phyloP scores from a whole-genome alignment of 2,113 vertebrate genomes.

The Tinamus guttatus region DNA sequence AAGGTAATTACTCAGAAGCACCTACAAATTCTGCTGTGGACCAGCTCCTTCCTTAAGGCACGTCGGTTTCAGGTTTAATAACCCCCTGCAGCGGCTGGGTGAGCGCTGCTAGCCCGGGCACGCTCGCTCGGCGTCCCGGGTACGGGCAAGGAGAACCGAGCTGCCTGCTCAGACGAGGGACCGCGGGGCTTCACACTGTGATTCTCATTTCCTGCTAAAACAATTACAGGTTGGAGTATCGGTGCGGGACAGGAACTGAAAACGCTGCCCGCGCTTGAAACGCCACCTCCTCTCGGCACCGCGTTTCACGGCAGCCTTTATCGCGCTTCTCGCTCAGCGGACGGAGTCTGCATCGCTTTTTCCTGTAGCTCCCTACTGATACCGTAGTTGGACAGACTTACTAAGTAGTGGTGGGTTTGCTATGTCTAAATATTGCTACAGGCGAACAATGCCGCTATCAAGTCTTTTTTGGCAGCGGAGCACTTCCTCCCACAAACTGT shows the following conservation, averaged over 20 bases:
- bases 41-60: background rate
- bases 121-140: accelerated
- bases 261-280: background rate
- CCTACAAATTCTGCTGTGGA: background rate
- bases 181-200: background rate
- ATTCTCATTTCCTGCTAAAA: conserved; percentile 25
- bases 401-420: background rate
- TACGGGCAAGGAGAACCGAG: background rate
- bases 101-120: background rate
- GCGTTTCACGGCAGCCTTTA: background rate
- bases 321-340: background rate
- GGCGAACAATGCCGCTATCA: background rate
- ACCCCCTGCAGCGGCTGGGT: accelerated
- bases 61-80: background rate
- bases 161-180: background rate
- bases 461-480: background rate
- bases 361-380: background rate
- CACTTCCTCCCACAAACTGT: background rate
- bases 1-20: background rate
- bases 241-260: conserved; percentile 8
- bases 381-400: accelerated
- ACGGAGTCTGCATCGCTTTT: background rate
- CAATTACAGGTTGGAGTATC: background rate
- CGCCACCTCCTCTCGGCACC: background rate
- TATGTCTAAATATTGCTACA: background rate